Evolutionary conservation across 2,888 invertebrate genomes (phyloP), one percentile per base, ranked within the genome.

Genomic region (Diaphora mendica): DNA sequence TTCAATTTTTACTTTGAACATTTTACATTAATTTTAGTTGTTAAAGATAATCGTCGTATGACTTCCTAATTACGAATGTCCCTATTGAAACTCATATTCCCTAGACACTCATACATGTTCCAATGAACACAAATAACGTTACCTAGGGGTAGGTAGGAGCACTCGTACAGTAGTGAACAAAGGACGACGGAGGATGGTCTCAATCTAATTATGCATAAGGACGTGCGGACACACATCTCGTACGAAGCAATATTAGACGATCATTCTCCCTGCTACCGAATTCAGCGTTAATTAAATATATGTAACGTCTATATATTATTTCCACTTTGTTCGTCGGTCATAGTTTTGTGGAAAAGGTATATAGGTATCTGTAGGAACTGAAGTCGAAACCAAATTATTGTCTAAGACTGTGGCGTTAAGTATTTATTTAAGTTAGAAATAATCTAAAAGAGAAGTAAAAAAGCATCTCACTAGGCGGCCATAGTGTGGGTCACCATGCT

Each of bases 181-280:
- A 82, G 82, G 35, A 79, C 80, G 74, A 76, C 82, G 85, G 82
- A 82, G 80, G 81, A 82, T 81, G 80, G 79, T 77, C 76, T 68
- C 85, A 79, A 84, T 84, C 85, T 88, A 88, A 88, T 88, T 88
- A 89, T 87, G 86, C 87, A 87, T 82, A 85, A 88, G 86, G 83
- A 87, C 82, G 75, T 75, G 75, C 79, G 85, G 82, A 86, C 82
- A 77, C 76, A 77, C 77, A 77, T 76, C 76, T 72, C 81, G 78
- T 75, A 75, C 84, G 79, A 80, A 79, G 81, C 76, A 79, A 82
- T 84, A 86, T 87, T 86, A 88, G 87, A 87, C 81, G 81, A 85
- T 77, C 81, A 67, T 78, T 80, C 78, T 78, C 76, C 35, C 33
- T 72, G 8, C 20, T 15, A 51, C 64, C 33, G 3, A 23, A 23